phyloP scores from a whole-genome alignment of 2,797 vertebrate species.

The Rhinoraja longicauda region DNA sequence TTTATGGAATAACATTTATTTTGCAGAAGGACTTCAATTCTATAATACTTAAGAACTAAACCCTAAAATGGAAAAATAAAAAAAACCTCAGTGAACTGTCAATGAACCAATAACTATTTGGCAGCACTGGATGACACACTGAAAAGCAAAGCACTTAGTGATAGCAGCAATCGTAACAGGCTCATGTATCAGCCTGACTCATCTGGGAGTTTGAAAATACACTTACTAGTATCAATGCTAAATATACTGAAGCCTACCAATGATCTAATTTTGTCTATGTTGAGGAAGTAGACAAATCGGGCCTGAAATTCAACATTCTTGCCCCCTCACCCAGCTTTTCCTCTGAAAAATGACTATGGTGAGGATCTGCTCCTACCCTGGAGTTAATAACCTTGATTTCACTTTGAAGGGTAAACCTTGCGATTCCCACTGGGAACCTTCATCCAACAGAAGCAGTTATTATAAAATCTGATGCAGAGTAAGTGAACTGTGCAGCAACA shows the following conservation, averaged over 20 bases:
- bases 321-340: too few species aligned
- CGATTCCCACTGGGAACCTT: neutral
- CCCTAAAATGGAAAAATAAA: neutral
- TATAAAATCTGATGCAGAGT: neutral
- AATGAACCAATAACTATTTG: neutral
- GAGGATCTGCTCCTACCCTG: too few species aligned
- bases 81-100: neutral
- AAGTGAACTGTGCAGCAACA: neutral
- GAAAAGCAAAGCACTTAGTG: neutral
- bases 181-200: neutral
- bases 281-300: neutral
- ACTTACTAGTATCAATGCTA: neutral
- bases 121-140: neutral
- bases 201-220: conserved; percentile 1
- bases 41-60: neutral
- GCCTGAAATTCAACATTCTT: neutral
- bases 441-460: neutral
- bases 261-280: neutral
- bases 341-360: neutral
- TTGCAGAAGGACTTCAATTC: neutral
- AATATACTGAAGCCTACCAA: neutral
- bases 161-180: neutral
- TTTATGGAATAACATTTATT: neutral
- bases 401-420: neutral
- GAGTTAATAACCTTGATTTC: neutral